Conservation (phyloP, 1,140 invertebrate genomes). For the Achatina immaculata region DNA sequence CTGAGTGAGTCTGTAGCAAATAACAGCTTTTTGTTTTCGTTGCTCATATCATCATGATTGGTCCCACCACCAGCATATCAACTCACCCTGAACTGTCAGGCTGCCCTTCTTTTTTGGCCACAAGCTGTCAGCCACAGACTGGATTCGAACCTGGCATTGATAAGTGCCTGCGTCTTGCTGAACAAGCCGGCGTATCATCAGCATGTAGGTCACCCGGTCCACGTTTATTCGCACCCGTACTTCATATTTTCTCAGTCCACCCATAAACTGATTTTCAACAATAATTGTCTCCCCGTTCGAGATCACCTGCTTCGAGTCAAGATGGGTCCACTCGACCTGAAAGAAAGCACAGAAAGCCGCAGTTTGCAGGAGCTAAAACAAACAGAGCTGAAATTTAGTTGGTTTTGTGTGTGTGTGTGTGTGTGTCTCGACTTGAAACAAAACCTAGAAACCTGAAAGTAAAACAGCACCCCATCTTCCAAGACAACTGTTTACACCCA, state of each 20-base stretch:
- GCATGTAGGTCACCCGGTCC: slow-evolving; percentile 52
- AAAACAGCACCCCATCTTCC: too few species aligned
- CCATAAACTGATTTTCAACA: slow-evolving; percentile 45
- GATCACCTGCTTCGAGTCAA: slow-evolving; percentile 41
- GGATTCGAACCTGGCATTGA: slow-evolving; percentile 52
- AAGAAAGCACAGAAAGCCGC: neutral
- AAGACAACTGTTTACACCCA: too few species aligned
- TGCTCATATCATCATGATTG: too few species aligned
- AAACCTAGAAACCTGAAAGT: too few species aligned
- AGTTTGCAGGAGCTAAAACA: too few species aligned
- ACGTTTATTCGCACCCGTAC: slow-evolving; percentile 42
- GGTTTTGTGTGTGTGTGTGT: too few species aligned
- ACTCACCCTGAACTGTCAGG: slow-evolving; percentile 54
- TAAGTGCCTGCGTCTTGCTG: slow-evolving; percentile 57
- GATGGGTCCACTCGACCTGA: slow-evolving; percentile 48
- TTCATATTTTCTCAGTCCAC: slow-evolving; percentile 56
- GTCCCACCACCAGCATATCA: neutral
- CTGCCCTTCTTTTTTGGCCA: slow-evolving; percentile 53
- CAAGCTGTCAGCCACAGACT: slow-evolving; percentile 21
- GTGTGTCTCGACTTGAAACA: too few species aligned
- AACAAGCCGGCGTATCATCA: slow-evolving; percentile 54
- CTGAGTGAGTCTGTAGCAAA: too few species aligned
- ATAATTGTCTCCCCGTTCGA: slow-evolving; percentile 48
- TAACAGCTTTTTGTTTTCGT: too few species aligned
- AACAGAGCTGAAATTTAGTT: too few species aligned